phyloP scores from a whole-genome alignment of 2,888 invertebrate genomes.

The Cerastis leucographa region DNA sequence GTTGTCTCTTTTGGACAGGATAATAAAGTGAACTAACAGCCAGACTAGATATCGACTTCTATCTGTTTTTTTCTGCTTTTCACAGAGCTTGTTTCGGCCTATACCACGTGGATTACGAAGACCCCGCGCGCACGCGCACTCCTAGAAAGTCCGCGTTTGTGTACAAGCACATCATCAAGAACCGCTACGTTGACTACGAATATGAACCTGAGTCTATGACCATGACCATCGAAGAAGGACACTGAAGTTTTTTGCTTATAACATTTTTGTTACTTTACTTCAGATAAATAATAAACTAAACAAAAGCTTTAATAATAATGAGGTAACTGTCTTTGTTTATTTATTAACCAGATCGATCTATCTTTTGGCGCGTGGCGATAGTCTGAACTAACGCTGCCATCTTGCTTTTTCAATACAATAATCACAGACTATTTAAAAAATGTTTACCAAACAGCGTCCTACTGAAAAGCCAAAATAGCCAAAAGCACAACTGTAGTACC shows the following conservation, averaged over 20 bases:
- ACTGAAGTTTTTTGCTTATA: constrained; percentile 30
- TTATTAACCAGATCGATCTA: neutral
- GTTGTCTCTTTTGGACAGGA: neutral
- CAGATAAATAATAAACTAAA: neutral
- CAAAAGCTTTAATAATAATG: neutral
- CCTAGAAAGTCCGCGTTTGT: constrained; percentile 91
- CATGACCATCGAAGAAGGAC: constrained; percentile 79
- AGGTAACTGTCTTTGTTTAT: neutral
- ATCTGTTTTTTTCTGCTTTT: constrained; percentile 53
- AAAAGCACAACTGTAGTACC: too few species aligned
- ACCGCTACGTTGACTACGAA: constrained; percentile 78
- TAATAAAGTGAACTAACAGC: neutral
- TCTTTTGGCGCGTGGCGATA: neutral
- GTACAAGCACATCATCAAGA: constrained; percentile 89
- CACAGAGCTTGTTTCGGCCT: constrained; percentile 92
- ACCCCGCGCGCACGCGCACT: constrained; percentile 91
- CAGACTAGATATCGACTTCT: too few species aligned
- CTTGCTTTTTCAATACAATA: too few species aligned
- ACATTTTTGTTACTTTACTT: neutral
- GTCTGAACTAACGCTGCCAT: too few species aligned
- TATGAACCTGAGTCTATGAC: constrained; percentile 76
- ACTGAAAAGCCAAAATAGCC: too few species aligned
- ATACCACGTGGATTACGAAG: constrained; percentile 92
- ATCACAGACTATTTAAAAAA: neutral
- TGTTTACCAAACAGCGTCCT: neutral